phyloP scores from a whole-genome alignment of 2,888 invertebrate species.

The Cepaea hortensis region DNA sequence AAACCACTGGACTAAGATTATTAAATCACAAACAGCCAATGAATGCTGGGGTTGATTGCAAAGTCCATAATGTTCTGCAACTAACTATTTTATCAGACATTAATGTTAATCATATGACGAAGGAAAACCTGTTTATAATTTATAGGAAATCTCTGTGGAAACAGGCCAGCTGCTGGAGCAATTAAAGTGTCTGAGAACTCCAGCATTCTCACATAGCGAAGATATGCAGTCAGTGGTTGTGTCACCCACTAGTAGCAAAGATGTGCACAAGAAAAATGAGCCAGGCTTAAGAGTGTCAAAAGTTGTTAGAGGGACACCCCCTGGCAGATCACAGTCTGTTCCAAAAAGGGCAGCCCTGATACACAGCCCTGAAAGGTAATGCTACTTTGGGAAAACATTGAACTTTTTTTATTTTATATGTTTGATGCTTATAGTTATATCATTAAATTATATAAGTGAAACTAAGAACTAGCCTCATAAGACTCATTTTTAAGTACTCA shows the following conservation, averaged over 20 bases:
- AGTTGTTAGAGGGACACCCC: neutral
- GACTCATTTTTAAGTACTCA: no score
- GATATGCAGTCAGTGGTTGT: neutral
- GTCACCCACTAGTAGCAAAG: neutral
- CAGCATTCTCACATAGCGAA: constrained; percentile 1
- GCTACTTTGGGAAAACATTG: neutral
- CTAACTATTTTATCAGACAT: no score
- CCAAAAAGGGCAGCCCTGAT: neutral
- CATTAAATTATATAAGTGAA: no score
- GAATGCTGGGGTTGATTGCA: no score
- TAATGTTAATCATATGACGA: no score
- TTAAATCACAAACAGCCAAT: no score
- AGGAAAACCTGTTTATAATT: neutral
- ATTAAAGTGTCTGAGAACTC: constrained; percentile 17
- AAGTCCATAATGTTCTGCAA: no score
- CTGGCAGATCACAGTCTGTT: neutral
- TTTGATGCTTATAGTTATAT: no score
- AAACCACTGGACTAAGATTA: no score
- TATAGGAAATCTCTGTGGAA: constrained; percentile 1
- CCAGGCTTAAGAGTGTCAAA: neutral
- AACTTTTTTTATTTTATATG: neutral
- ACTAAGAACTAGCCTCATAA: no score
- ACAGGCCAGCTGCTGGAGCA: constrained; percentile 7
- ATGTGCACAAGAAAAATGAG: neutral
- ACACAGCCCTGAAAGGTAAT: constrained; percentile 26